Conservation (phyloP, 1,140 invertebrate species). For the Amyelois transitella region DNA sequence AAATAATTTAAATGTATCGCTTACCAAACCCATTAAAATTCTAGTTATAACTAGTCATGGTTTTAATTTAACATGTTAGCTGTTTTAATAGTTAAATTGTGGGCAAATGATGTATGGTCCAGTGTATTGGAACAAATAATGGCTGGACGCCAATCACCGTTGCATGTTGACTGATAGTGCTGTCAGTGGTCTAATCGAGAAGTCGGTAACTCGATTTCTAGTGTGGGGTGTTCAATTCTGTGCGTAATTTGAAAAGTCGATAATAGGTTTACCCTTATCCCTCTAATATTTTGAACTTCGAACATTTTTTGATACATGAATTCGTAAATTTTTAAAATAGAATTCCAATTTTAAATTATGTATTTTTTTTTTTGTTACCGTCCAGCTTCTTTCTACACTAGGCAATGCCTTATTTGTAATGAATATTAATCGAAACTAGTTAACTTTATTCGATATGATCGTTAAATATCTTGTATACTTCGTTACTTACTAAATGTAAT, state of each 20-base stretch:
- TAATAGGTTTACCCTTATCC: too few species aligned
- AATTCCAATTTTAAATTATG: too few species aligned
- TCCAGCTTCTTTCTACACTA: background rate
- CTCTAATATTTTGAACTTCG: too few species aligned
- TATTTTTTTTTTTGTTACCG: background rate
- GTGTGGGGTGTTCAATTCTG: background rate
- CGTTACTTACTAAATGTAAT: background rate
- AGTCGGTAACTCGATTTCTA: constrained; percentile 6
- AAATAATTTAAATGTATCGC: background rate
- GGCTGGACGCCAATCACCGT: constrained; percentile 27
- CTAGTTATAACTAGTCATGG: constrained; percentile 45
- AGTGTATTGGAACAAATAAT: constrained; percentile 13
- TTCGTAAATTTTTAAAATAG: too few species aligned
- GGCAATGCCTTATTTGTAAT: background rate
- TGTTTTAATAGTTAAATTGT: constrained; percentile 30
- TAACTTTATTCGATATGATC: background rate
- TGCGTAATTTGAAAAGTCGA: background rate
- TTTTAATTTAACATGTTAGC: constrained; percentile 53
- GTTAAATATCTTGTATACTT: background rate
- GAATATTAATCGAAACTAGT: background rate
- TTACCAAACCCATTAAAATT: constrained; percentile 26
- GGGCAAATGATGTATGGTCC: constrained; percentile 41
- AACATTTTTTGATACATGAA: too few species aligned
- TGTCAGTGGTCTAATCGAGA: constrained; percentile 46
- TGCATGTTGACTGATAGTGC: constrained; percentile 48